These are phyloP conservation scores for Ptilodon capucinus DNA, from an alignment of 2,888 invertebrate genomes.

Conservation along the genomic window DNA sequence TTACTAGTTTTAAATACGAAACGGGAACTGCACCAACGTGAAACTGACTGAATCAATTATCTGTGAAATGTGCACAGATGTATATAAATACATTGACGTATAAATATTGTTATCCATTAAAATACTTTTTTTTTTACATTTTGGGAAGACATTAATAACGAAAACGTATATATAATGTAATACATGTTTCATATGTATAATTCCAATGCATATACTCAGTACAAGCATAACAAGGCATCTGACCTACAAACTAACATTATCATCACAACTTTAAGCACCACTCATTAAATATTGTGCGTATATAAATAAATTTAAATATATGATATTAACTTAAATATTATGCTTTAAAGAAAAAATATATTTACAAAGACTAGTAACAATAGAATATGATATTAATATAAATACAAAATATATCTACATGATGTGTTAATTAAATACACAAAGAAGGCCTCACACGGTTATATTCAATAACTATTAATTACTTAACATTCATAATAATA, in stretches of 20 bases:
- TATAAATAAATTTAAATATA: too few species aligned
- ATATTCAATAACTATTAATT: slow-evolving; percentile 12
- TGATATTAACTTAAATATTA: slow-evolving; percentile 17
- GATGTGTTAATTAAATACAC: slow-evolving; percentile 54
- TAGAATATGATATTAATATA: slow-evolving; percentile 33
- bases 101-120: not conserved
- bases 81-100: too few species aligned
- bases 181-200: not conserved
- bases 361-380: slow-evolving; percentile 48
- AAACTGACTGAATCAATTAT: too few species aligned
- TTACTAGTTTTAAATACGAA: too few species aligned
- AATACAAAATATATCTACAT: slow-evolving; percentile 43
- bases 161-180: not conserved
- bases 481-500: not conserved
- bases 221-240: slow-evolving; percentile 40
- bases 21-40: too few species aligned
- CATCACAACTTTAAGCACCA: slow-evolving; percentile 48
- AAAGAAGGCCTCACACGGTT: slow-evolving; percentile 63
- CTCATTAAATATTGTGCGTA: not conserved
- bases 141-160: not conserved
- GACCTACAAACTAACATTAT: slow-evolving; percentile 6
- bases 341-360: slow-evolving; percentile 30
- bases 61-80: too few species aligned
- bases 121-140: not conserved
- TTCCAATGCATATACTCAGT: slow-evolving; percentile 3